Evolutionary conservation across 2,797 vertebrate genomes (phyloP).

Genomic region (Diglossa cyanea): DNA sequence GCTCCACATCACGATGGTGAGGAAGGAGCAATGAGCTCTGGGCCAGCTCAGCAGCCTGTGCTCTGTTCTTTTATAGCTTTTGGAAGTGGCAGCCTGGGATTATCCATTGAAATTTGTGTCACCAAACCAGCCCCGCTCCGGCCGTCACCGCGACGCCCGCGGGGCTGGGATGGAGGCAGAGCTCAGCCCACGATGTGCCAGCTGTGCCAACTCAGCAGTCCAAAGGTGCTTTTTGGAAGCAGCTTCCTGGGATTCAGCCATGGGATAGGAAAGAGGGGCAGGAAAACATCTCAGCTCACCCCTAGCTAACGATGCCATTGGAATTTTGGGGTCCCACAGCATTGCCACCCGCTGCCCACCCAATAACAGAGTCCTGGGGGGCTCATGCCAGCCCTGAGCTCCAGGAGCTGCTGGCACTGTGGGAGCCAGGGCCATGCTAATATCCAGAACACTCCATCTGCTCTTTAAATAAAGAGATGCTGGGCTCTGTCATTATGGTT

Average conservation of each 20-base stretch:
- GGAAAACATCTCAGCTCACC: background rate
- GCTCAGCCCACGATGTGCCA: rapidly evolving
- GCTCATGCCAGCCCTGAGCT: background rate
- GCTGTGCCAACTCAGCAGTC: rapidly evolving
- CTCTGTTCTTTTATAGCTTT: conserved; percentile 13
- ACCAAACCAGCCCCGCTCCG: background rate
- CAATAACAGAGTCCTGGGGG: background rate
- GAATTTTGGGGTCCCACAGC: rapidly evolving
- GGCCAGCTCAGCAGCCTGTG: conserved; percentile 1
- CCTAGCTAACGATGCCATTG: rapidly evolving
- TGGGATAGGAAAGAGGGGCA: background rate
- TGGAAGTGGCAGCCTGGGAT: conserved; percentile 61
- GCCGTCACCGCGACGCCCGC: rapidly evolving
- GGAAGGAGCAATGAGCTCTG: background rate
- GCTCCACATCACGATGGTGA: rapidly evolving
- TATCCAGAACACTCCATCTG: conserved; percentile 42
- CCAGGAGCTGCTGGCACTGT: background rate
- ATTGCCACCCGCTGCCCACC: background rate
- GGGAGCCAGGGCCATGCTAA: background rate
- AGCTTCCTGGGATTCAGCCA: background rate
- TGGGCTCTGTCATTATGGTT: background rate
- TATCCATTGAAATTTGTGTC: conserved; percentile 37
- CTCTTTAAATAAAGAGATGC: conserved; percentile 36
- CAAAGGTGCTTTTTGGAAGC: background rate
- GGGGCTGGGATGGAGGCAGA: background rate